Percentiles rank a stretch among this genome's conserved stretches.
Conservation (phyloP, 2,888 invertebrate species). For the Colletes collaris region DNA sequence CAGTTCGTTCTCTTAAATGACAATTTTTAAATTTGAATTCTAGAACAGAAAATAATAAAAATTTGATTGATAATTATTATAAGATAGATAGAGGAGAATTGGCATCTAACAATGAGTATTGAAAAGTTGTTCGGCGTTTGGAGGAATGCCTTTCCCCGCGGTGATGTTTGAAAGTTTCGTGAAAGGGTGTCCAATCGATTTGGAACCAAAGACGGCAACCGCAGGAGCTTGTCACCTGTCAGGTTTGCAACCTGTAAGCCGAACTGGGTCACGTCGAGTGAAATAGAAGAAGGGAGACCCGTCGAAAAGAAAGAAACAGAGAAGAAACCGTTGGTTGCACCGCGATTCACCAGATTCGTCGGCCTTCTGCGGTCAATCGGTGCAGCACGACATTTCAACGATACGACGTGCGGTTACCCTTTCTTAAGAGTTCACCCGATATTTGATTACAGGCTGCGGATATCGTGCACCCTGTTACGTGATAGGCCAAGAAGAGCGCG, state of each 20-base stretch:
- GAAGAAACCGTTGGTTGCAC: constrained; percentile 29
- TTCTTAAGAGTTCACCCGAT: constrained; percentile 62
- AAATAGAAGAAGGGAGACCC: constrained; percentile 27
- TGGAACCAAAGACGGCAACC: constrained; percentile 51
- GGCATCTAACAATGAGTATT: too few species aligned
- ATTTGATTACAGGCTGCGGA: constrained; percentile 63
- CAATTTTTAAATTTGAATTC: too few species aligned
- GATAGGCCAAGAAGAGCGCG: constrained; percentile 51
- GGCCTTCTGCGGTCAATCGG: constrained; percentile 53
- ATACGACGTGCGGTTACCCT: constrained; percentile 66
- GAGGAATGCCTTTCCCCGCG: not conserved
- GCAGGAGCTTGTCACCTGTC: constrained; percentile 53
- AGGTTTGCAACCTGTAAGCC: constrained; percentile 40
- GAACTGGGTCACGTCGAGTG: constrained; percentile 45
- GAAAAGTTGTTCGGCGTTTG: too few species aligned
- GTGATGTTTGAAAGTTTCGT: constrained; percentile 22
- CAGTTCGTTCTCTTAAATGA: too few species aligned
- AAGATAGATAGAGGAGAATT: too few species aligned
- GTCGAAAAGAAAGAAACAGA: constrained; percentile 18
- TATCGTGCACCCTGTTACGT: constrained; percentile 60
- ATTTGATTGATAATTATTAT: too few species aligned
- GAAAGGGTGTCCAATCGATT: constrained; percentile 42
- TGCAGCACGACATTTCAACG: constrained; percentile 55
- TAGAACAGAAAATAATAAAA: too few species aligned
- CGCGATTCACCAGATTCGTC: constrained; percentile 47